Evolutionary conservation across 2,888 invertebrate genomes (phyloP).

Genomic region (Hydriomena furcata): DNA sequence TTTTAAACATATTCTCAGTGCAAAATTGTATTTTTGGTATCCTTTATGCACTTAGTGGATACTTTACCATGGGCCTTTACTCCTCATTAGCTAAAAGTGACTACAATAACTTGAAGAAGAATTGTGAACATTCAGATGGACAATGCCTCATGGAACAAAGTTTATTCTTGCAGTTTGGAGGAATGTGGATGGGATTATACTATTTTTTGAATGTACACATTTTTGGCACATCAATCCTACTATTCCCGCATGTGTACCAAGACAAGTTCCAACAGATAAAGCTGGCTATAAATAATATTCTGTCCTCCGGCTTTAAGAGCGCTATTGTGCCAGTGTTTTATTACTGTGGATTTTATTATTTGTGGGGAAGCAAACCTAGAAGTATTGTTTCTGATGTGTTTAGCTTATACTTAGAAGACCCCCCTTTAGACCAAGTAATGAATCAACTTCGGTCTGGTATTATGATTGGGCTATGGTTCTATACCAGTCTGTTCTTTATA

Average conservation of each 20-base stretch:
- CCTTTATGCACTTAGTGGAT: slow-evolving; percentile 86
- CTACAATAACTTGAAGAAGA: slow-evolving; percentile 78
- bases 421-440: slow-evolving; percentile 74
- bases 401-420: slow-evolving; percentile 78
- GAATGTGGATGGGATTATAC: slow-evolving; percentile 86
- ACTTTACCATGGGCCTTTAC: slow-evolving; percentile 87
- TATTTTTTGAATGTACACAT: slow-evolving; percentile 84
- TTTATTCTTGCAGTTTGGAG: slow-evolving; percentile 86
- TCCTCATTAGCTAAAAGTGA: slow-evolving; percentile 85
- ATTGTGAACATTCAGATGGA: slow-evolving; percentile 70
- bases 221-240: slow-evolving; percentile 79
- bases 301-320: slow-evolving; percentile 83
- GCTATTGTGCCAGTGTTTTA: slow-evolving; percentile 85
- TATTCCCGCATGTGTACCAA: slow-evolving; percentile 88
- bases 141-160: slow-evolving; percentile 87
- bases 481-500: slow-evolving; percentile 86
- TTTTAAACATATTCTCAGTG: slow-evolving; percentile 84
- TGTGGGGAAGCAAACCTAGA: slow-evolving; percentile 83
- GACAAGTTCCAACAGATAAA: slow-evolving; percentile 87
- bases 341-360: slow-evolving; percentile 84
- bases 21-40: slow-evolving; percentile 82
- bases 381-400: slow-evolving; percentile 78
- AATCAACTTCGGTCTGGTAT: slow-evolving; percentile 76
- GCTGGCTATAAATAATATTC: slow-evolving; percentile 78
- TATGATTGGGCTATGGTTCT: slow-evolving; percentile 87